A percentile compares a stretch with the other conserved stretches of the same genome.
phyloP scores from a whole-genome alignment of 2,888 invertebrate species.

The Philaethria dido region DNA sequence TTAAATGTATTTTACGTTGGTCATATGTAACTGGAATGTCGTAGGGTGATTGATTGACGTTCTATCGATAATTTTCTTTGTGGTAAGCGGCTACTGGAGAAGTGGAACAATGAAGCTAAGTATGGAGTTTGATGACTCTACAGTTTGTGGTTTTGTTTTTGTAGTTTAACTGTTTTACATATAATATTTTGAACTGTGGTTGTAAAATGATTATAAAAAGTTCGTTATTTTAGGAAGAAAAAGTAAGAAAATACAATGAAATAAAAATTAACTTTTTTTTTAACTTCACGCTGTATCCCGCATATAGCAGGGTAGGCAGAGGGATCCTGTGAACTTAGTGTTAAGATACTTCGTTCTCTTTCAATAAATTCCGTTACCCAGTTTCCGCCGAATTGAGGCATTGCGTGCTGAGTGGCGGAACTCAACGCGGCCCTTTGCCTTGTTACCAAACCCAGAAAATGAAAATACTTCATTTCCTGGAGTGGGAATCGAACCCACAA shows the following conservation, averaged over 20 bases:
- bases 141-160: slow-evolving; percentile 6
- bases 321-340: too few relatives aligned
- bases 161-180: slow-evolving; percentile 1
- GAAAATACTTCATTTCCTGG: too few relatives aligned
- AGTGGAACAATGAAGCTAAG: slow-evolving; percentile 31
- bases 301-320: too few relatives aligned
- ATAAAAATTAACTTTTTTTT: too few relatives aligned
- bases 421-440: too few relatives aligned
- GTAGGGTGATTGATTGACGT: slow-evolving; percentile 65
- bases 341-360: too few relatives aligned
- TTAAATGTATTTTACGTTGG: slow-evolving; percentile 48
- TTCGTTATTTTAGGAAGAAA: background rate
- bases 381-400: too few relatives aligned
- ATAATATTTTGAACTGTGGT: slow-evolving; percentile 3
- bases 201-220: background rate
- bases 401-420: too few relatives aligned
- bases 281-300: too few relatives aligned
- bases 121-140: slow-evolving; percentile 20
- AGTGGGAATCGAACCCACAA: too few relatives aligned
- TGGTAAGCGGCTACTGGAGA: slow-evolving; percentile 64
- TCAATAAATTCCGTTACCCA: too few relatives aligned
- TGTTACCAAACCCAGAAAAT: too few relatives aligned
- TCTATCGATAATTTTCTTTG: slow-evolving; percentile 67
- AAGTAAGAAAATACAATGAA: background rate
- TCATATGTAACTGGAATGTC: slow-evolving; percentile 44